phyloP scores from a whole-genome alignment of 2,113 vertebrate genomes.

The Zapornia atra region DNA sequence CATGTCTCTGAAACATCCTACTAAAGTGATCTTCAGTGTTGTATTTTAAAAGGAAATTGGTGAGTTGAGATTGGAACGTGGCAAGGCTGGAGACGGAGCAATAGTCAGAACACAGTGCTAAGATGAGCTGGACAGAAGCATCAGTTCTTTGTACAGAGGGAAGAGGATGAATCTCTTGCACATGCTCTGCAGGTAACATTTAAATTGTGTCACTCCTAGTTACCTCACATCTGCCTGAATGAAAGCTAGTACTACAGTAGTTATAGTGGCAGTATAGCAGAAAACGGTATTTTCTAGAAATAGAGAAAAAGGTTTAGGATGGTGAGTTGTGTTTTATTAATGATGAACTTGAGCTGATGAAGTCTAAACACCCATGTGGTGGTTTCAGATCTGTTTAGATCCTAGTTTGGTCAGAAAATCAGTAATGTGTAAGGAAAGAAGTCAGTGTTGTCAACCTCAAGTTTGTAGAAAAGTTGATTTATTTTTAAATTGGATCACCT shows the following conservation, averaged over 20 bases:
- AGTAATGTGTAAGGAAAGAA: not conserved
- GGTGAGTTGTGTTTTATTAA: not conserved
- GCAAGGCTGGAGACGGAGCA: not conserved
- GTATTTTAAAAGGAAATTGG: conserved; percentile 7
- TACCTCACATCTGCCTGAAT: not conserved
- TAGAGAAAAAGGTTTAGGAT: not conserved
- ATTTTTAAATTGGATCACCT: not conserved
- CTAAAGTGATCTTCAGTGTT: conserved; percentile 16
- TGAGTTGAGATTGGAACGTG: not conserved
- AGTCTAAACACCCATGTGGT: not conserved
- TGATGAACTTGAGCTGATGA: not conserved
- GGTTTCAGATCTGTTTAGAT: not conserved
- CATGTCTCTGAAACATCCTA: not conserved
- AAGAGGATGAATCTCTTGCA: not conserved
- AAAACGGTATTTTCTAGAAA: not conserved
- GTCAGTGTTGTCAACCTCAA: not conserved
- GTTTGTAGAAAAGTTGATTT: not conserved
- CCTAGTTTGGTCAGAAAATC: not conserved
- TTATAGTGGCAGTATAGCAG: not conserved
- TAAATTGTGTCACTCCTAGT: not conserved
- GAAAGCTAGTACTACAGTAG: not conserved
- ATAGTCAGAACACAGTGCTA: not conserved
- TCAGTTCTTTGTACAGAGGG: not conserved
- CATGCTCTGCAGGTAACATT: not conserved
- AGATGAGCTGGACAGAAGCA: not conserved